These are phyloP conservation scores for Hirundo rustica DNA, from an alignment of 2,797 vertebrate species.

Conservation along the genomic window DNA sequence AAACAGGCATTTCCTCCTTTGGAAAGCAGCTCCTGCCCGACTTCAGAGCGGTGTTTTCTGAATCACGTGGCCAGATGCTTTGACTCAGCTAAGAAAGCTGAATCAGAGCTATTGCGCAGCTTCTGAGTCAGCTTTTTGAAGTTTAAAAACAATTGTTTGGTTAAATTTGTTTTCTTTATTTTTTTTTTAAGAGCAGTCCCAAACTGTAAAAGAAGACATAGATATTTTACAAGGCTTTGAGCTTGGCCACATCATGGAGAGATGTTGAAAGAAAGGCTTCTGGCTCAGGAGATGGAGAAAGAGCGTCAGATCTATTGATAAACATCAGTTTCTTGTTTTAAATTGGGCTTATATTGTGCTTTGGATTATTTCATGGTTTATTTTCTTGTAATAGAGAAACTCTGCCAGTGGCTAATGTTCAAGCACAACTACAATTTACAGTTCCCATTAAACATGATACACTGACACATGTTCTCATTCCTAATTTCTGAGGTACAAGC, in stretches of 20 bases:
- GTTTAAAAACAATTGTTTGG: neutral
- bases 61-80: slow-evolving; percentile 30
- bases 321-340: neutral
- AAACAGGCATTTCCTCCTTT: slow-evolving; percentile 36
- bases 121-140: slow-evolving; percentile 56
- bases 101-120: slow-evolving; percentile 37
- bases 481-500: neutral
- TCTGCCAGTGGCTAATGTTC: neutral
- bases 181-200: neutral
- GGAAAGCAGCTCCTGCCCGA: neutral
- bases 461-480: neutral
- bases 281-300: neutral
- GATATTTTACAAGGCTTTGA: neutral
- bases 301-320: neutral
- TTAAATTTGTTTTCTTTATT: neutral
- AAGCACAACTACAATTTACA: neutral
- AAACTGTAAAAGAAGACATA: neutral
- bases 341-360: neutral
- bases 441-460: neutral
- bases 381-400: neutral
- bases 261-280: neutral
- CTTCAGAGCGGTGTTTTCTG: neutral
- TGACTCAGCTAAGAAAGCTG: slow-evolving; percentile 46
- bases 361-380: neutral
- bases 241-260: neutral